These are phyloP conservation scores for Drosophila flavopinicola DNA, from an alignment of 2,888 invertebrate genomes.

Conservation along the genomic window DNA sequence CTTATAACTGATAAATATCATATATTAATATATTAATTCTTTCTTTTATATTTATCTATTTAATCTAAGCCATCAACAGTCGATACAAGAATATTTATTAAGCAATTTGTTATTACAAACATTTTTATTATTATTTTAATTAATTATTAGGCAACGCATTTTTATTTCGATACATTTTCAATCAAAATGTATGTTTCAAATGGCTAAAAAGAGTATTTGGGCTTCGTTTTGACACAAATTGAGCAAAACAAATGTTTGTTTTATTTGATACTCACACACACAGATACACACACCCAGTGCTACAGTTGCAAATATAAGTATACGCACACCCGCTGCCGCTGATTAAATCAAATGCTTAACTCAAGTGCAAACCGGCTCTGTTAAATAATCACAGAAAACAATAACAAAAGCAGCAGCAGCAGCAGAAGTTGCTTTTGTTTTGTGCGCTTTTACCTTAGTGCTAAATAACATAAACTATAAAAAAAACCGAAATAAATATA, in stretches of 20 bases:
- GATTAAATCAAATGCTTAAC: conserved; percentile 63
- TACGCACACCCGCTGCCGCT: conserved; percentile 55
- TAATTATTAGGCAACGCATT: too few species aligned
- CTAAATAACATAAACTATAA: conserved; percentile 35
- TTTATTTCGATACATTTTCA: too few species aligned
- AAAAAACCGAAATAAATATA: conserved; percentile 38
- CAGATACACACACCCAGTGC: neutral
- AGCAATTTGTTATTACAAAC: too few species aligned
- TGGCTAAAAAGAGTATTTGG: conserved; percentile 32
- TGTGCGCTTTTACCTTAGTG: conserved; percentile 28
- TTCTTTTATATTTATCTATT: too few species aligned
- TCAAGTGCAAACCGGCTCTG: conserved; percentile 75
- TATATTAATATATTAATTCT: too few species aligned
- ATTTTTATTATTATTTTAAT: too few species aligned
- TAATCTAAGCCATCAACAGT: too few species aligned
- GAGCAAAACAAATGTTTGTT: conserved; percentile 5
- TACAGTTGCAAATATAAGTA: conserved; percentile 14
- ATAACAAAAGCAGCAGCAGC: conserved; percentile 12
- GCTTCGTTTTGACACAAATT: conserved; percentile 17
- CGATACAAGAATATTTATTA: too few species aligned
- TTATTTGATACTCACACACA: conserved; percentile 4
- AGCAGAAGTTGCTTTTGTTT: conserved; percentile 38
- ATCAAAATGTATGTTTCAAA: too few species aligned
- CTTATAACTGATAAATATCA: too few species aligned
- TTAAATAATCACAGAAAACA: conserved; percentile 57